A percentile compares a stretch with the other conserved stretches of the same genome.
These are phyloP conservation scores for Caenorhabditis sp. DNA, from an alignment of 2,888 invertebrate genomes.

Conservation along the genomic window DNA sequence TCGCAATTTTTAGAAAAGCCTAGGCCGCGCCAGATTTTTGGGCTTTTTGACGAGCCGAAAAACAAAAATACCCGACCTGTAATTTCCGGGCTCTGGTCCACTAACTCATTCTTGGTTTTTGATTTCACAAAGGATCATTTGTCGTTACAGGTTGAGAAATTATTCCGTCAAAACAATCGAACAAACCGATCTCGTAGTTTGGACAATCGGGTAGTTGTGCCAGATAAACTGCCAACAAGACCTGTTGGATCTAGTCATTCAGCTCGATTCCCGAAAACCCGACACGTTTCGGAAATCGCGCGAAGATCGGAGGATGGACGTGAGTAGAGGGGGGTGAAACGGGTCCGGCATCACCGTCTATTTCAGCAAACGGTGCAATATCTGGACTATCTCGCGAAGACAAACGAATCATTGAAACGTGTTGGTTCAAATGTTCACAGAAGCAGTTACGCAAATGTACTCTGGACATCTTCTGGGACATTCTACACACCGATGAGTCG, in stretches of 20 bases:
- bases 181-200: slow-evolving; percentile 53
- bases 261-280: slow-evolving; percentile 44
- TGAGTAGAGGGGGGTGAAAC: slow-evolving; percentile 11
- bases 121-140: too few relatives aligned
- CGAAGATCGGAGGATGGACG: slow-evolving; percentile 46
- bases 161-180: slow-evolving; percentile 59
- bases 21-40: too few relatives aligned
- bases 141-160: slow-evolving; percentile 60
- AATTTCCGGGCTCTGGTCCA: too few relatives aligned
- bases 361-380: slow-evolving; percentile 46
- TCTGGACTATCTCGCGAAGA: slow-evolving; percentile 46
- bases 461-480: slow-evolving; percentile 51
- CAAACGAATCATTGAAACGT: slow-evolving; percentile 49
- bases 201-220: slow-evolving; percentile 38
- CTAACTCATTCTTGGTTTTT: too few relatives aligned
- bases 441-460: slow-evolving; percentile 50
- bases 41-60: too few relatives aligned
- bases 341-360: too few relatives aligned
- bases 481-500: slow-evolving; percentile 48
- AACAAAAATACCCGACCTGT: too few relatives aligned
- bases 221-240: slow-evolving; percentile 41
- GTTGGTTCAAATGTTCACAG: slow-evolving; percentile 54
- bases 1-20: too few relatives aligned
- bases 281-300: slow-evolving; percentile 27
- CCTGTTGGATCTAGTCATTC: slow-evolving; percentile 49